These are phyloP conservation scores for Drosophila guanche DNA, from an alignment of 1,140 invertebrate genomes.

Conservation along the genomic window DNA sequence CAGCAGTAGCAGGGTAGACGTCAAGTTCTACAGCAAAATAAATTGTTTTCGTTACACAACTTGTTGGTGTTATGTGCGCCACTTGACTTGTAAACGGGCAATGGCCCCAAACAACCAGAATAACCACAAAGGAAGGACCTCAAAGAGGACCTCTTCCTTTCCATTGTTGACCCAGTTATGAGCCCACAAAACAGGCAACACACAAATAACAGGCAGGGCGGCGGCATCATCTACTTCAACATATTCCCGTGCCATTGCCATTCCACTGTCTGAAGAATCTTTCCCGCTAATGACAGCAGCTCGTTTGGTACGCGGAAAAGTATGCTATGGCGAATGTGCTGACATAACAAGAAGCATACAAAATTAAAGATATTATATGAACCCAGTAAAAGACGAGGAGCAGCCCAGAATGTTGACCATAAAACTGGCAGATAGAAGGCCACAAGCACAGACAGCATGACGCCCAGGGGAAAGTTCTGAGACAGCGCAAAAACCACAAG, in stretches of 20 bases:
- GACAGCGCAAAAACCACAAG: constrained; percentile 48
- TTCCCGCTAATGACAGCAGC: constrained; percentile 71
- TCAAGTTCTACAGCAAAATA: constrained; percentile 69
- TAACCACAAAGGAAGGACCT: constrained; percentile 36
- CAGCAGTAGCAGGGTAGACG: constrained; percentile 22
- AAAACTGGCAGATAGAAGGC: constrained; percentile 51
- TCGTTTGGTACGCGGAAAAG: constrained; percentile 57
- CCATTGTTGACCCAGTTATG: constrained; percentile 78
- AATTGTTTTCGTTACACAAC: constrained; percentile 77
- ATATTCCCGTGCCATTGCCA: constrained; percentile 1
- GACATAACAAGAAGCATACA: constrained; percentile 60
- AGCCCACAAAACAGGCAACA: constrained; percentile 67
- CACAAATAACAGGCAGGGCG: constrained; percentile 57
- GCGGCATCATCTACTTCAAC: constrained; percentile 13
- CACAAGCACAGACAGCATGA: constrained; percentile 67
- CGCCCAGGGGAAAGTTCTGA: constrained; percentile 58
- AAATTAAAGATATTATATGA: constrained; percentile 79
- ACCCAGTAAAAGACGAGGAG: constrained; percentile 24
- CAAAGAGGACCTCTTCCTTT: constrained; percentile 21
- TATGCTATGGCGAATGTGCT: constrained; percentile 72
- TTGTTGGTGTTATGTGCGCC: constrained; percentile 73
- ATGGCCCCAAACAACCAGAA: constrained; percentile 39
- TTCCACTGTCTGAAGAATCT: constrained; percentile 12
- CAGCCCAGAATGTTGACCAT: constrained; percentile 39
- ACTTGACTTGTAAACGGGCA: constrained; percentile 78